These are phyloP conservation scores for Oreochromis aureus DNA, from an alignment of 2,113 vertebrate species.

Conservation along the genomic window DNA sequence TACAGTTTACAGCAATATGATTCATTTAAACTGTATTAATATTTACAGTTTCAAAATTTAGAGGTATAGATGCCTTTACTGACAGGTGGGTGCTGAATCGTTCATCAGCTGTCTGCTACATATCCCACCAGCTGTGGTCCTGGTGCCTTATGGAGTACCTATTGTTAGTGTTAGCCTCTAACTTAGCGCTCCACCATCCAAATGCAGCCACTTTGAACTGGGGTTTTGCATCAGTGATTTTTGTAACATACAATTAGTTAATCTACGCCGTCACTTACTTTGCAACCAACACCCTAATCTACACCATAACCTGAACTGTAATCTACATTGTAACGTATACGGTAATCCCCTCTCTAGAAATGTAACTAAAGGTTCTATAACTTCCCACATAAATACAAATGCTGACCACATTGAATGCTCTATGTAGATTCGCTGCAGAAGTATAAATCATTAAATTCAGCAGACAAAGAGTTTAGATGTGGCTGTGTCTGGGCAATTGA, in stretches of 20 bases:
- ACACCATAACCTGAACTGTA: neutral
- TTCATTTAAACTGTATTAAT: neutral
- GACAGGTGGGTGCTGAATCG: neutral
- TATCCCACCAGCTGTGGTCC: neutral
- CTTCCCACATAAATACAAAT: neutral
- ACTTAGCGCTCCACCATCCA: neutral
- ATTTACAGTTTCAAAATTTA: neutral
- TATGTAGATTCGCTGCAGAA: neutral
- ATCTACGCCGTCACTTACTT: neutral
- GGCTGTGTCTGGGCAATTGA: neutral
- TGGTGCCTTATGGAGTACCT: neutral
- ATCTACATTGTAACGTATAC: neutral
- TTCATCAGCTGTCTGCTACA: neutral
- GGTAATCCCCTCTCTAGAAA: neutral
- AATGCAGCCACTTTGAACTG: neutral
- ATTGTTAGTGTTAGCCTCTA: neutral
- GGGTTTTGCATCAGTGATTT: neutral
- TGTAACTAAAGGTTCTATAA: neutral
- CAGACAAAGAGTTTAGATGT: neutral
- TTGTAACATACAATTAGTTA: neutral
- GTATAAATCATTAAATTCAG: neutral
- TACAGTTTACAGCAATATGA: neutral
- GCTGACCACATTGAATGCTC: neutral
- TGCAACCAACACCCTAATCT: rapidly evolving
- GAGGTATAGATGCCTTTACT: neutral